Evolutionary conservation across 1,140 invertebrate genomes (phyloP).

Genomic region (Trichomalopsis sarcophagae): DNA sequence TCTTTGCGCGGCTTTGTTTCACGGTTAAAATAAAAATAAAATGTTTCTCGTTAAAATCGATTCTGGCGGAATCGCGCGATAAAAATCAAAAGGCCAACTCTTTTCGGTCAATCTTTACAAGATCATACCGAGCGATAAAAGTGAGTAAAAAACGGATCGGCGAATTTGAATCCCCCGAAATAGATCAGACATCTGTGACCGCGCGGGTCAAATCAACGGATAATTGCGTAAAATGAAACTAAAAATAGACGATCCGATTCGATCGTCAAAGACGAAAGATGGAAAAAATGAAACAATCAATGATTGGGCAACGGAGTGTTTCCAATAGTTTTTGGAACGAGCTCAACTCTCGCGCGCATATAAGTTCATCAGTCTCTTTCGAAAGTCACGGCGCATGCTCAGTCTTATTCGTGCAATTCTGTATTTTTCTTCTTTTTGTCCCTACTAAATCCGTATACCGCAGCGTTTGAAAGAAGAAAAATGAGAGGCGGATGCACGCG

Average conservation of each 20-base stretch:
- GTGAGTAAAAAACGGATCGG: neutral
- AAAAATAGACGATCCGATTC: neutral
- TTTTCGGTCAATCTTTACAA: neutral
- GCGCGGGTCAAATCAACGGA: neutral
- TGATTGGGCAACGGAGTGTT: neutral
- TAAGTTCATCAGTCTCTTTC: conserved; percentile 59
- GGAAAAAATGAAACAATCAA: neutral
- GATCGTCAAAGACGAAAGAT: neutral
- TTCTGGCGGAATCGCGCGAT: neutral
- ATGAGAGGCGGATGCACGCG: neutral
- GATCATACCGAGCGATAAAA: neutral
- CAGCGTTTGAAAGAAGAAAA: conserved; percentile 4
- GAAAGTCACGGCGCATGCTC: conserved; percentile 55
- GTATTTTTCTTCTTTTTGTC: conserved; percentile 2
- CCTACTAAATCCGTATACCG: neutral
- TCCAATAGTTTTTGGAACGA: conserved; percentile 56
- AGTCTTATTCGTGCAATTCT: conserved; percentile 56
- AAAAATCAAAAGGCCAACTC: neutral
- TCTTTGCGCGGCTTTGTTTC: neutral
- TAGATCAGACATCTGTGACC: neutral
- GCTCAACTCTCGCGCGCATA: conserved; percentile 31
- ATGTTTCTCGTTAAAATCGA: neutral
- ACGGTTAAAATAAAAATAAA: neutral
- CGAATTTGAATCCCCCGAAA: neutral
- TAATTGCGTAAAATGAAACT: conserved; percentile 14